Evolutionary conservation across 2,888 invertebrate species (phyloP).

Genomic region (Creontiades dilutus): DNA sequence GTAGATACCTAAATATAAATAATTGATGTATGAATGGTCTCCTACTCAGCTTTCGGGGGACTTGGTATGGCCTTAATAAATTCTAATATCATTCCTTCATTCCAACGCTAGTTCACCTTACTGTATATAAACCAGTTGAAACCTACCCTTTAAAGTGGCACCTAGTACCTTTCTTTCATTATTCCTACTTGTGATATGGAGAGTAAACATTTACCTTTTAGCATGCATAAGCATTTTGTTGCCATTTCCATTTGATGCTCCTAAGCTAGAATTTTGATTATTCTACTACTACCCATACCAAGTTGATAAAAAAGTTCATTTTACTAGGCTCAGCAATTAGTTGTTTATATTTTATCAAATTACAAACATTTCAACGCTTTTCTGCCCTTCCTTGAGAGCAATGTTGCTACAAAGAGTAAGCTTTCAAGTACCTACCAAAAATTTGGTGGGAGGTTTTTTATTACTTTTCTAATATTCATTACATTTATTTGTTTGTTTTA

Average conservation of each 20-base stretch:
- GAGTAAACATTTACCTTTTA: background rate
- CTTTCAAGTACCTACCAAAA: no score
- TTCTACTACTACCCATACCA: background rate
- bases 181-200: slow-evolving; percentile 5
- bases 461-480: no score
- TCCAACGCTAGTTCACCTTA: background rate
- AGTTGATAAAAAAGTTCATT: no score
- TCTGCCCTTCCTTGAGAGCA: no score
- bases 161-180: background rate
- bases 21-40: background rate
- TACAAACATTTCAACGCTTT: no score
- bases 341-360: no score
- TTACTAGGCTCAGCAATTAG: no score
- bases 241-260: slow-evolving; percentile 13
- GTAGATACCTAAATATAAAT: background rate
- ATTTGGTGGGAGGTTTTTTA: no score
- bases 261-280: slow-evolving; percentile 45
- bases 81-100: background rate
- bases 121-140: background rate
- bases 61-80: slow-evolving; percentile 37
- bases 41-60: slow-evolving; percentile 37
- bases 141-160: background rate
- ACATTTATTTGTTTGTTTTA: no score
- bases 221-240: slow-evolving; percentile 53
- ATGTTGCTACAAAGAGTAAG: no score